Conservation (phyloP, 2,113 vertebrate genomes). For the Panthera uncia region DNA sequence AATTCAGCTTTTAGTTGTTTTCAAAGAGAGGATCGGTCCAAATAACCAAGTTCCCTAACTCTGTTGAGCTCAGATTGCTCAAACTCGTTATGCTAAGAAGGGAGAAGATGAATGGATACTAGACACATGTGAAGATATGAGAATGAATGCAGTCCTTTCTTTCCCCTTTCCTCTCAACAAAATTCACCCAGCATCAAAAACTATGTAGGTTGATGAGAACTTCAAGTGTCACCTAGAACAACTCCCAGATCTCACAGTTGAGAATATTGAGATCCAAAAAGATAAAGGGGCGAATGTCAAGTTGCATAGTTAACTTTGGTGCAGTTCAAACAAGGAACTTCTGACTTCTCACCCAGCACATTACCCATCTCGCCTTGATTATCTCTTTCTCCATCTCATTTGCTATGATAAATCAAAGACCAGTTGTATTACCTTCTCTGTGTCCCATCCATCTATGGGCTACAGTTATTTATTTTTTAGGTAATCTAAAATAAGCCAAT, state of each 20-base stretch:
- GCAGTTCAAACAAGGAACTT: background rate
- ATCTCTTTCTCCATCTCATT: background rate
- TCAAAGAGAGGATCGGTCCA: background rate
- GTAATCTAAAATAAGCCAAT: background rate
- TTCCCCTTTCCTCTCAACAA: background rate
- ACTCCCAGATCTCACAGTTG: background rate
- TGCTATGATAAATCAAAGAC: background rate
- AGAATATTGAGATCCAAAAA: background rate
- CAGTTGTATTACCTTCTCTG: background rate
- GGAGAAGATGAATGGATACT: background rate
- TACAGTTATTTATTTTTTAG: background rate
- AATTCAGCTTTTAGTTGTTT: conserved; percentile 3
- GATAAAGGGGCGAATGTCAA: background rate
- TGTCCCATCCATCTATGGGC: background rate
- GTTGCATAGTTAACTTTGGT: background rate
- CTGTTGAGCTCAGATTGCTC: background rate
- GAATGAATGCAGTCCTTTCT: background rate
- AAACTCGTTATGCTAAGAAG: background rate
- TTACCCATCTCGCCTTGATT: background rate
- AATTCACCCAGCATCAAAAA: conserved; percentile 9
- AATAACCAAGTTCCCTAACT: background rate
- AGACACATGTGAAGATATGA: background rate
- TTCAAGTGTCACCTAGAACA: background rate
- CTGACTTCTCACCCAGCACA: background rate
- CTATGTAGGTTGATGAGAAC: background rate